A percentile compares a stretch with the other conserved stretches of the same genome.
Evolutionary conservation across 1,140 invertebrate species (phyloP).

Genomic region (Lucilia cuprina): DNA sequence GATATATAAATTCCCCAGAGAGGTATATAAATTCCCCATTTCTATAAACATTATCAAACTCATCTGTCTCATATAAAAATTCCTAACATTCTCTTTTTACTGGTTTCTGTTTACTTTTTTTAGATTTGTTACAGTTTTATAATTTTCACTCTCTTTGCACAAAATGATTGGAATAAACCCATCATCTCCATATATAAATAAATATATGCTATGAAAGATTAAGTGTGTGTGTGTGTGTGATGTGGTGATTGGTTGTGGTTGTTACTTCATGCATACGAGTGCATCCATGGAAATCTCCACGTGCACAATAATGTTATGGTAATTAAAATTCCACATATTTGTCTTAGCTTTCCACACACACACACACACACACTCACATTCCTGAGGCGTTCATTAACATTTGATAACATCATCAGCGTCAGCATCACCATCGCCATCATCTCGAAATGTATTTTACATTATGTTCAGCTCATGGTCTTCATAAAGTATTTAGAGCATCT

Average conservation of each 20-base stretch:
- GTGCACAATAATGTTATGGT: slow-evolving; percentile 12
- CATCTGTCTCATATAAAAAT: neutral
- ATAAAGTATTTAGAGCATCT: slow-evolving; percentile 17
- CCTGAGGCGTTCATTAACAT: slow-evolving; percentile 28
- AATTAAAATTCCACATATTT: slow-evolving; percentile 26
- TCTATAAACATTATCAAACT: neutral
- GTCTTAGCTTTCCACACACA: slow-evolving; percentile 7
- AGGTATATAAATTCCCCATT: too few species aligned
- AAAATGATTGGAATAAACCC: neutral
- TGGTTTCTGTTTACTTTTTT: neutral
- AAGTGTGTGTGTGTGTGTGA: neutral
- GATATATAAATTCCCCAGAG: too few species aligned
- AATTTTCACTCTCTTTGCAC: slow-evolving; percentile 1
- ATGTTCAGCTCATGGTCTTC: neutral
- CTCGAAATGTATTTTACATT: neutral
- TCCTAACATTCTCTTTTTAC: neutral
- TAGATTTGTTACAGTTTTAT: neutral
- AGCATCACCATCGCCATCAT: neutral
- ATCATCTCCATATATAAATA: neutral
- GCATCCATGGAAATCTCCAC: neutral
- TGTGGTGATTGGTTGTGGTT: neutral
- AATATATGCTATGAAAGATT: neutral
- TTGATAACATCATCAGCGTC: slow-evolving; percentile 8
- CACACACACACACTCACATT: slow-evolving; percentile 28
- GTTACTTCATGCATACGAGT: neutral